These are phyloP conservation scores for Pseudoatta argentina DNA, from an alignment of 1,140 invertebrate species.

Conservation along the genomic window DNA sequence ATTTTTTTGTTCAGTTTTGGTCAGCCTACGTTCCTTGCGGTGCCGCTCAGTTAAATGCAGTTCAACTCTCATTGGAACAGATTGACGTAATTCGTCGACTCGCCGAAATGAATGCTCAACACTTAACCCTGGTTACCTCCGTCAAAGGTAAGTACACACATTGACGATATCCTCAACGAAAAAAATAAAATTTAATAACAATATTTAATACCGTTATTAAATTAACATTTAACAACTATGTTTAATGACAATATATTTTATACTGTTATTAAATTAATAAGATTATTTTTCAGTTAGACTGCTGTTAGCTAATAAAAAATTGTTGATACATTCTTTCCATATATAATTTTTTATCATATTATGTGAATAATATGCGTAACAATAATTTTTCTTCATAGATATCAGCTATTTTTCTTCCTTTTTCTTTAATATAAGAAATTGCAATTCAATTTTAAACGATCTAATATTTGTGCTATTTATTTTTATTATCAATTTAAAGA, in stretches of 20 bases:
- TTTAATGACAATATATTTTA: too few species aligned
- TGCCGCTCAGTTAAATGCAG: constrained; percentile 93
- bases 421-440: background rate
- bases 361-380: background rate
- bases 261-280: background rate
- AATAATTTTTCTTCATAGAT: background rate
- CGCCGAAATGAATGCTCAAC: constrained; percentile 89
- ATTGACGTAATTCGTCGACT: constrained; percentile 94
- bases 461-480: background rate
- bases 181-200: background rate
- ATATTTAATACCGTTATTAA: background rate
- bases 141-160: constrained; percentile 87
- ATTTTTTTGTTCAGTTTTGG: constrained; percentile 90
- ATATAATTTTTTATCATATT: background rate
- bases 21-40: constrained; percentile 95
- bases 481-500: background rate
- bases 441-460: background rate
- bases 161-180: background rate
- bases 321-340: background rate
- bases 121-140: constrained; percentile 88
- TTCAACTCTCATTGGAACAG: constrained; percentile 94
- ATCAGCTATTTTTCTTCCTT: background rate
- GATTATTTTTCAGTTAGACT: background rate
- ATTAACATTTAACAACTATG: background rate
- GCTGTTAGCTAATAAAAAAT: background rate